Conservation (phyloP, 1,140 invertebrate species). For the Ceratitis capitata region DNA sequence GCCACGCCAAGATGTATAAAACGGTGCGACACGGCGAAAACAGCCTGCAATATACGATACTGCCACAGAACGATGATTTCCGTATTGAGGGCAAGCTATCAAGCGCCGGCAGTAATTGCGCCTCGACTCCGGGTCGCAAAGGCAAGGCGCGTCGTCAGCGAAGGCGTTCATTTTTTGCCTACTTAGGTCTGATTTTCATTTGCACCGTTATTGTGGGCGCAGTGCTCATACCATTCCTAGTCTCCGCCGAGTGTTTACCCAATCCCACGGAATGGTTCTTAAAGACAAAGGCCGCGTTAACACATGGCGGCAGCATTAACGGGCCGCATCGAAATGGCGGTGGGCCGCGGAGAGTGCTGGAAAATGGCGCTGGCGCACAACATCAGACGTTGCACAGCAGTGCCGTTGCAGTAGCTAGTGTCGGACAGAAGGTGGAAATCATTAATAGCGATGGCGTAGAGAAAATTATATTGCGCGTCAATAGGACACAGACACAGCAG, state of each 20-base stretch:
- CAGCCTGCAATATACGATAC: slow-evolving; percentile 77
- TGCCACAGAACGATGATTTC: slow-evolving; percentile 76
- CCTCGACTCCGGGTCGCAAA: slow-evolving; percentile 39
- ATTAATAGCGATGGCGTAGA: slow-evolving; percentile 58
- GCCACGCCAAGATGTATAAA: slow-evolving; percentile 73
- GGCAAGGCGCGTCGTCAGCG: slow-evolving; percentile 42
- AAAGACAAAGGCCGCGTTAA: slow-evolving; percentile 61
- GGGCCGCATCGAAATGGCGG: neutral
- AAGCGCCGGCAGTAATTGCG: slow-evolving; percentile 46
- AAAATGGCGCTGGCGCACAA: neutral
- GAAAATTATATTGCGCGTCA: slow-evolving; percentile 54
- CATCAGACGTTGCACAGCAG: neutral
- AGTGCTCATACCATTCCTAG: slow-evolving; percentile 59
- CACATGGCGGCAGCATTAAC: neutral
- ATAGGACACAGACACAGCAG: slow-evolving; percentile 48
- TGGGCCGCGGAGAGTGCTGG: neutral
- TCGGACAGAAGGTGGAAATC: slow-evolving; percentile 55
- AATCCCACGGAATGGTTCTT: slow-evolving; percentile 64
- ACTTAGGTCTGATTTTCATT: slow-evolving; percentile 60
- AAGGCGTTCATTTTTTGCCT: slow-evolving; percentile 58
- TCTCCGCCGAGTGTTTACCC: slow-evolving; percentile 60
- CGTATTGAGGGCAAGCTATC: slow-evolving; percentile 70
- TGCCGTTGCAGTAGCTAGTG: slow-evolving; percentile 1
- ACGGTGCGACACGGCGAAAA: slow-evolving; percentile 78
- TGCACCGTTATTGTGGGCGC: slow-evolving; percentile 63